These are phyloP conservation scores for Platorchestia sp. DNA, from an alignment of 1,140 invertebrate genomes.

Conservation along the genomic window DNA sequence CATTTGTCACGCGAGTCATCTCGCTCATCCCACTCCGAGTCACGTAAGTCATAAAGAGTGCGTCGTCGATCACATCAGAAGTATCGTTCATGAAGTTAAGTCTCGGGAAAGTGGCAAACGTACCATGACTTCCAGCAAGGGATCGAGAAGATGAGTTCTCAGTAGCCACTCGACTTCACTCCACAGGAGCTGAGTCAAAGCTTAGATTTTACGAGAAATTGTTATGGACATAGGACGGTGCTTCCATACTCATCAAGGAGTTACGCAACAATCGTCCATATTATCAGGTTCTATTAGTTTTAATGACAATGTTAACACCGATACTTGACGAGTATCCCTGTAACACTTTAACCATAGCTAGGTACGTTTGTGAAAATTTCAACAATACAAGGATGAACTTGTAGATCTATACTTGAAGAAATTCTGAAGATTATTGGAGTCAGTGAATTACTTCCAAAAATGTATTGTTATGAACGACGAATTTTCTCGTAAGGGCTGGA, in stretches of 20 bases:
- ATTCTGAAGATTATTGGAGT: background rate
- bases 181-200: background rate
- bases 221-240: background rate
- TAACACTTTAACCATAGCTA: background rate
- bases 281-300: background rate
- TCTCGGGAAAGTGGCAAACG: background rate
- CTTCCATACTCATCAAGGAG: background rate
- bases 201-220: background rate
- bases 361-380: background rate
- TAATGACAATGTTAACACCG: background rate
- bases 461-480: background rate
- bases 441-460: background rate
- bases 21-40: background rate
- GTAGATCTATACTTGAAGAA: background rate
- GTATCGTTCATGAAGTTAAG: background rate
- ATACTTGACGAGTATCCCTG: background rate
- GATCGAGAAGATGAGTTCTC: background rate
- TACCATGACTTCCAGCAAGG: background rate
- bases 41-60: too few species aligned
- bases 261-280: background rate
- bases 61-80: background rate
- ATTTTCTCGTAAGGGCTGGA: background rate
- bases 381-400: background rate
- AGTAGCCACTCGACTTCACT: background rate
- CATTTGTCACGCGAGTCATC: background rate